phyloP scores from a whole-genome alignment of 2,888 invertebrate species.

The Coleophora deauratella region DNA sequence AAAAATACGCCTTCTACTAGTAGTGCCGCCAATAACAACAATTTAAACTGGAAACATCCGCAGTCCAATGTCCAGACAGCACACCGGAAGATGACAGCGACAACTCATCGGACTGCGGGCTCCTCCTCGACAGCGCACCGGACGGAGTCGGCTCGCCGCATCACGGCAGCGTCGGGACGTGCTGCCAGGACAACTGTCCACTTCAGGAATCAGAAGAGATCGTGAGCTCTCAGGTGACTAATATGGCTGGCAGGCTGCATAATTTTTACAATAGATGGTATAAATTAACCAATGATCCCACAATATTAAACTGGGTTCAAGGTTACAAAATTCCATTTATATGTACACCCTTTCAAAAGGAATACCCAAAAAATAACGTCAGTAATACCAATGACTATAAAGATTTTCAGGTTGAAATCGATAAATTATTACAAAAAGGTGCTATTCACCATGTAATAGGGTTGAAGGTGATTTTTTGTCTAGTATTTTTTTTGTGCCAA shows the following conservation, averaged over 20 bases:
- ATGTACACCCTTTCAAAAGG: background rate
- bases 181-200: no score
- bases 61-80: background rate
- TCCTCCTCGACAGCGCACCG: background rate
- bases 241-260: background rate
- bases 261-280: background rate
- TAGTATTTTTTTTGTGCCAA: constrained; percentile 9
- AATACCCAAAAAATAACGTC: background rate
- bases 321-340: constrained; percentile 10
- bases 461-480: no score
- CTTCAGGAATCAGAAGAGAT: no score
- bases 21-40: background rate
- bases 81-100: background rate
- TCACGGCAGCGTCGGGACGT: no score
- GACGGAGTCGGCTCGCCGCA: no score
- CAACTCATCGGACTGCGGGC: background rate
- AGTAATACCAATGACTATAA: background rate
- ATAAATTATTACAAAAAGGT: no score
- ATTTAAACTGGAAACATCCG: background rate
- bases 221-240: no score
- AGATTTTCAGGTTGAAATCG: constrained; percentile 5
- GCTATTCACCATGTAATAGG: no score
- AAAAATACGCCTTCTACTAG: background rate
- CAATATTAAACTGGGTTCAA: constrained; percentile 6
- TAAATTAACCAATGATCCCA: background rate